These are phyloP conservation scores for Callyntrura guangdongensis DNA, from an alignment of 2,888 invertebrate species.

Conservation along the genomic window DNA sequence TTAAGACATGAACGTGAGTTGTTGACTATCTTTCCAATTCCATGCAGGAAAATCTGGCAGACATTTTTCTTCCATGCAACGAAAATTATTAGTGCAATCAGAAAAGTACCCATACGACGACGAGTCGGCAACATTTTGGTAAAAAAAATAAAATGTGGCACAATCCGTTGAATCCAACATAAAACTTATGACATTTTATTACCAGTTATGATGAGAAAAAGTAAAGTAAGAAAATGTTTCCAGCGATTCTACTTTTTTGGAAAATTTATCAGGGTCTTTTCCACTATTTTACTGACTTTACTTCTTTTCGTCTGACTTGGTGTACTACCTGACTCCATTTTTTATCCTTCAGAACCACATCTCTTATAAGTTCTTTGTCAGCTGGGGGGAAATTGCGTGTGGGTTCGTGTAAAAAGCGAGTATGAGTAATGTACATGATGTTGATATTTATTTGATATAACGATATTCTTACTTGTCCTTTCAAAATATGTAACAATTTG, in stretches of 20 bases:
- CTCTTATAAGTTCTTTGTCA: slow-evolving; percentile 31
- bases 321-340: slow-evolving; percentile 33
- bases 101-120: neutral
- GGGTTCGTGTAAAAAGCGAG: neutral
- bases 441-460: neutral
- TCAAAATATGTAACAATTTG: neutral
- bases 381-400: slow-evolving; percentile 47
- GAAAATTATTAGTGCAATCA: neutral
- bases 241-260: neutral
- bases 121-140: neutral
- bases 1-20: no score
- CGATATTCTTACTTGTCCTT: neutral
- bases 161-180: neutral
- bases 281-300: slow-evolving; percentile 6
- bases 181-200: neutral
- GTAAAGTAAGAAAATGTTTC: slow-evolving; percentile 4
- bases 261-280: slow-evolving; percentile 13
- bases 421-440: neutral
- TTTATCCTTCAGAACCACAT: slow-evolving; percentile 16
- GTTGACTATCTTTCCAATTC: no score
- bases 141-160: neutral
- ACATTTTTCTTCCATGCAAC: neutral
- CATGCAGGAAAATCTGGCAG: no score
- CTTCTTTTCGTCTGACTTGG: slow-evolving; percentile 22
- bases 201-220: neutral